A percentile compares a stretch with the other conserved stretches of the same genome.
Conservation (phyloP, 2,888 invertebrate species). For the Eucera pruinosa region DNA sequence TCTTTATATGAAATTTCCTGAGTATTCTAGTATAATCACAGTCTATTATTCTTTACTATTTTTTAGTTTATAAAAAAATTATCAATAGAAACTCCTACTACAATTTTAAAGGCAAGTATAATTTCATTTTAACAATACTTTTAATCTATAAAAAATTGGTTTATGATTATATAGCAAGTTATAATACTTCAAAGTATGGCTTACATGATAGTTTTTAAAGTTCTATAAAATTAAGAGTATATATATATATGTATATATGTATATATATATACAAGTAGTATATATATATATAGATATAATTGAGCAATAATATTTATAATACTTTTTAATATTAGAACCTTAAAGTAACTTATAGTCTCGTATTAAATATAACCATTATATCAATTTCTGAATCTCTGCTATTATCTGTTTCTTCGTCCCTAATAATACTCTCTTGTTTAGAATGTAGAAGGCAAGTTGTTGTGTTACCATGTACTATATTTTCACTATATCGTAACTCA, state of each 20-base stretch:
- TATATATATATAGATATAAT: slow-evolving; percentile 12
- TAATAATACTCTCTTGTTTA: slow-evolving; percentile 48
- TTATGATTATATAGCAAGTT: slow-evolving; percentile 28
- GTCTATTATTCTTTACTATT: slow-evolving; percentile 32
- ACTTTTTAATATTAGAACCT: slow-evolving; percentile 19
- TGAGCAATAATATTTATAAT: slow-evolving; percentile 59
- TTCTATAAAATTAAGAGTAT: no score
- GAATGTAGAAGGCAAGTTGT: slow-evolving; percentile 59
- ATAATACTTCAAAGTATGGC: slow-evolving; percentile 39
- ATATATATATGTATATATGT: not conserved
- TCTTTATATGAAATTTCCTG: slow-evolving; percentile 33
- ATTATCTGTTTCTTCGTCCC: slow-evolving; percentile 57
- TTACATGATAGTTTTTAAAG: slow-evolving; percentile 21
- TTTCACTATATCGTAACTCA: slow-evolving; percentile 77
- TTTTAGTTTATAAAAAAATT: slow-evolving; percentile 40
- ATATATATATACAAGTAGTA: not conserved
- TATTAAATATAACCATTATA: slow-evolving; percentile 77
- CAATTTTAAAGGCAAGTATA: slow-evolving; percentile 27
- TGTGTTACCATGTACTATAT: slow-evolving; percentile 65
- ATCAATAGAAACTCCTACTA: slow-evolving; percentile 25
- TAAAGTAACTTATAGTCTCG: slow-evolving; percentile 72
- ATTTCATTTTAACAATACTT: slow-evolving; percentile 6
- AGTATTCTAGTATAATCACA: slow-evolving; percentile 52
- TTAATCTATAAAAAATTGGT: slow-evolving; percentile 22
- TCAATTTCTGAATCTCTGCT: slow-evolving; percentile 72